Percentiles rank a stretch among this genome's conserved stretches.
These are phyloP conservation scores for Drosophila ohnishii DNA, from an alignment of 1,140 invertebrate genomes.

Conservation along the genomic window DNA sequence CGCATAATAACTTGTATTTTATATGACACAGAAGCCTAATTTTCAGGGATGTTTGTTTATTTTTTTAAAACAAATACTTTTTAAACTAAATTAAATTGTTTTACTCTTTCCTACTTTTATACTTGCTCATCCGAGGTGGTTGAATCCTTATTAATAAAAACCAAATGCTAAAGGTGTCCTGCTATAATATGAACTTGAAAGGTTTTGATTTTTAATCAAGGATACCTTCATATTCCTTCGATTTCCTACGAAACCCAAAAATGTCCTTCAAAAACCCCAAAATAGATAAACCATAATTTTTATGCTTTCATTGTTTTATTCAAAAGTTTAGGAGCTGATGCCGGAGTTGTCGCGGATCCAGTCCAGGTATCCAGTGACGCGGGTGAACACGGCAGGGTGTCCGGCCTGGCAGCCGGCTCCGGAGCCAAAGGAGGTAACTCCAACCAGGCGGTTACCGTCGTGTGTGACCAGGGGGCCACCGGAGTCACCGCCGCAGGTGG, in stretches of 20 bases:
- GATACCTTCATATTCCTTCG: not conserved
- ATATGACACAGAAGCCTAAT: no score
- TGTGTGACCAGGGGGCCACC: constrained; percentile 83
- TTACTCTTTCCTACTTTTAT: no score
- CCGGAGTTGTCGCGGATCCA: constrained; percentile 83
- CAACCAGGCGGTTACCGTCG: constrained; percentile 44
- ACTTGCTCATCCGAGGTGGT: not conserved
- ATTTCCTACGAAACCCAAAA: not conserved
- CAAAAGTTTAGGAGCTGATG: constrained; percentile 42
- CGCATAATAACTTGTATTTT: no score
- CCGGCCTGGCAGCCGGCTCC: constrained; percentile 69
- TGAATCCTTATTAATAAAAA: not conserved
- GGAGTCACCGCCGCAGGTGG: constrained; percentile 84
- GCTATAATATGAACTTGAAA: not conserved
- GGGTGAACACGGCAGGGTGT: constrained; percentile 84
- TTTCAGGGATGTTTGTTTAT: no score
- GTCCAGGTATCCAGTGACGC: constrained; percentile 83
- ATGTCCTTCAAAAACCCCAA: not conserved
- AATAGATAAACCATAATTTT: not conserved
- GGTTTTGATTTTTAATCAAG: not conserved
- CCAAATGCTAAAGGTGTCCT: not conserved
- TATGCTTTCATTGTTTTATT: constrained; percentile 15
- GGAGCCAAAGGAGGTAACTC: constrained; percentile 49
- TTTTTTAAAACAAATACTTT: not conserved
- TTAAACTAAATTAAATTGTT: not conserved